These are phyloP conservation scores for Synergus gifuensis DNA, from an alignment of 2,888 invertebrate genomes.

Conservation along the genomic window DNA sequence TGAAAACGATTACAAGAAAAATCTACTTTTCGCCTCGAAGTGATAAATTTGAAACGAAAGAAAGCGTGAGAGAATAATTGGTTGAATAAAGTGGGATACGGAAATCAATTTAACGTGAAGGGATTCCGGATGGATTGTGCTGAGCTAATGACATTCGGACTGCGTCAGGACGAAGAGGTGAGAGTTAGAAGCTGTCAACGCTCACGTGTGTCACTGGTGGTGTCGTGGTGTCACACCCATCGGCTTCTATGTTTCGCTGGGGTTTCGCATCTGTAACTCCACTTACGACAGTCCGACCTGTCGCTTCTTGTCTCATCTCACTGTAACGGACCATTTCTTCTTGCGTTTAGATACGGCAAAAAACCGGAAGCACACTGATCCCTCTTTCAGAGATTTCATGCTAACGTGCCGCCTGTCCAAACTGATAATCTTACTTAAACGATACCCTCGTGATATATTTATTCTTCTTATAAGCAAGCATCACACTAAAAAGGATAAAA, in stretches of 20 bases:
- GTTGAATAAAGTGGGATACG: not conserved
- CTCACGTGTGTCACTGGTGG: constrained; percentile 29
- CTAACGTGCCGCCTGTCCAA: constrained; percentile 35
- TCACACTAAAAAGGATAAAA: constrained; percentile 3
- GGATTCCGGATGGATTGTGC: constrained; percentile 42
- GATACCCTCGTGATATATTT: constrained; percentile 40
- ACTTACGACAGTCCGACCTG: constrained; percentile 52
- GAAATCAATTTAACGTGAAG: constrained; percentile 19
- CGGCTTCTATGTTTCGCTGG: constrained; percentile 36
- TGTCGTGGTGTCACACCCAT: constrained; percentile 41
- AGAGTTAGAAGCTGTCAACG: constrained; percentile 51
- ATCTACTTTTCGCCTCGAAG: not conserved
- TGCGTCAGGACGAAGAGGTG: constrained; percentile 26
- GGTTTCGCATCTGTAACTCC: constrained; percentile 44
- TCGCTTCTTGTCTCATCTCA: constrained; percentile 50
- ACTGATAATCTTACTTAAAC: constrained; percentile 36
- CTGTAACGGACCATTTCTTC: constrained; percentile 41
- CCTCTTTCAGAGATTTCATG: constrained; percentile 16
- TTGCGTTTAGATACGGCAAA: constrained; percentile 53
- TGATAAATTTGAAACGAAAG: not conserved
- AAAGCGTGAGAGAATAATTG: not conserved
- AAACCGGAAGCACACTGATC: constrained; percentile 45
- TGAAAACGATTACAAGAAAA: no score
- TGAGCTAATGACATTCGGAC: constrained; percentile 51
- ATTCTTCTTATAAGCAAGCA: constrained; percentile 40